Percentiles rank a stretch among this genome's conserved stretches.
phyloP scores from a whole-genome alignment of 2,888 invertebrate species.

The Leistus spinibarbis region DNA sequence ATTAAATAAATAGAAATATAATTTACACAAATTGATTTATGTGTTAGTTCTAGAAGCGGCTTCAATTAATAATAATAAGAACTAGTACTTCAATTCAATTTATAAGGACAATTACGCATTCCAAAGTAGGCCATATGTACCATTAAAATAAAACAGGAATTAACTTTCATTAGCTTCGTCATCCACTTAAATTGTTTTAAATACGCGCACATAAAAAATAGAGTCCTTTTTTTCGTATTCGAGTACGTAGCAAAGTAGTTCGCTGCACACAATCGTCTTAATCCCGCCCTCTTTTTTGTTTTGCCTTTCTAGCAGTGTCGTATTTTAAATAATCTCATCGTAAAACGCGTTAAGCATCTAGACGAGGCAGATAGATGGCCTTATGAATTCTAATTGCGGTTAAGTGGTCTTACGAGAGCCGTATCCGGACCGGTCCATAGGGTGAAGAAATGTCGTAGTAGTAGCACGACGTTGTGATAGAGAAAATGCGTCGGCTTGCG shows the following conservation, averaged over 20 bases:
- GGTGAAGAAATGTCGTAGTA: constrained; percentile 11
- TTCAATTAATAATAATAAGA: too few species aligned
- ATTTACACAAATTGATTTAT: too few species aligned
- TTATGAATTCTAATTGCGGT: constrained; percentile 39
- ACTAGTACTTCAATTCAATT: not conserved
- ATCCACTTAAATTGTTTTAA: not conserved
- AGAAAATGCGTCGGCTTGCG: not conserved
- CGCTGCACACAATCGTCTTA: not conserved
- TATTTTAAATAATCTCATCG: not conserved
- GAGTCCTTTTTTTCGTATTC: not conserved
- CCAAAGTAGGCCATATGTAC: not conserved
- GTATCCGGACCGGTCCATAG: constrained; percentile 24
- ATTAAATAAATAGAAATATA: too few species aligned
- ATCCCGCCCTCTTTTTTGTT: constrained; percentile 27
- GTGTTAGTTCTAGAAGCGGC: too few species aligned
- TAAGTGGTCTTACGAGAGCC: constrained; percentile 29
- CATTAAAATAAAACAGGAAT: not conserved
- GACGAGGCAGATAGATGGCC: constrained; percentile 33
- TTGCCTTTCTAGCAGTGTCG: constrained; percentile 13
- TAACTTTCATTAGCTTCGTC: not conserved
- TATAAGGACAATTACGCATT: not conserved
- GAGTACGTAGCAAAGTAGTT: not conserved
- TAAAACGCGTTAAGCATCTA: constrained; percentile 29
- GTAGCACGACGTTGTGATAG: not conserved
- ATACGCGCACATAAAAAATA: not conserved